Conservation (phyloP, 2,113 vertebrate genomes). For the Synchiropus splendidus region DNA sequence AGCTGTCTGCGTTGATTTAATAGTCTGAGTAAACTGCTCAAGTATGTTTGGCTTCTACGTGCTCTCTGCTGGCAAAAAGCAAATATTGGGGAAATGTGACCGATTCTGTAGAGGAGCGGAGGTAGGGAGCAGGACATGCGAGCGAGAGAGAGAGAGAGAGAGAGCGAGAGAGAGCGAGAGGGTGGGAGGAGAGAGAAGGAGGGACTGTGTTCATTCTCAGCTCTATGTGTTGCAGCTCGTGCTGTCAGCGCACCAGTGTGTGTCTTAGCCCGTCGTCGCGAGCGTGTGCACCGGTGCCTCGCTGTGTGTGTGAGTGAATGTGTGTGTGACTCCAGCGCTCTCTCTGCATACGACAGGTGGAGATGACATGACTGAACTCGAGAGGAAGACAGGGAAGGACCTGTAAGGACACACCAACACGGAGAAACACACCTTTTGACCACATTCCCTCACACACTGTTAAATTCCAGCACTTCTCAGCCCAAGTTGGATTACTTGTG, state of each 20-base stretch:
- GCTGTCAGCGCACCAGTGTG: conserved; percentile 42
- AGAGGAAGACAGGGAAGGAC: conserved; percentile 62
- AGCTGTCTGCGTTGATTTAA: too few species aligned
- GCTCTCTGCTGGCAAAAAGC: neutral
- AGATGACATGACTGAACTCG: conserved; percentile 65
- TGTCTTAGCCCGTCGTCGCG: conserved; percentile 29
- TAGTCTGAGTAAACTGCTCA: too few species aligned
- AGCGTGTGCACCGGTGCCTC: conserved; percentile 35
- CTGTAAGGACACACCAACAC: conserved; percentile 52
- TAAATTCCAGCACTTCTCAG: conserved; percentile 32
- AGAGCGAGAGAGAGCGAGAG: conserved; percentile 14
- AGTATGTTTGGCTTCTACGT: too few species aligned
- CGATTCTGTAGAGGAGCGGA: conserved; percentile 6
- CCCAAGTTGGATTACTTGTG: conserved; percentile 12
- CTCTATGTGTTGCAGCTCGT: conserved; percentile 37
- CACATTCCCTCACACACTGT: conserved; percentile 38
- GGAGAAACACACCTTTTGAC: conserved; percentile 11
- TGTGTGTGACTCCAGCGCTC: conserved; percentile 48
- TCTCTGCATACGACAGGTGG: conserved; percentile 56
- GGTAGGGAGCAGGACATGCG: too few species aligned
- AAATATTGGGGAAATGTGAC: too few species aligned
- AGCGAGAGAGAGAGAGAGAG: conserved; percentile 50
- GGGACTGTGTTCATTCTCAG: conserved; percentile 36
- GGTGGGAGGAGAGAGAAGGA: conserved; percentile 26
- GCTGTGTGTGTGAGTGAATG: conserved; percentile 32